Evolutionary conservation across 2,113 vertebrate species (phyloP).

Genomic region (Sakesphorus luctuosus): DNA sequence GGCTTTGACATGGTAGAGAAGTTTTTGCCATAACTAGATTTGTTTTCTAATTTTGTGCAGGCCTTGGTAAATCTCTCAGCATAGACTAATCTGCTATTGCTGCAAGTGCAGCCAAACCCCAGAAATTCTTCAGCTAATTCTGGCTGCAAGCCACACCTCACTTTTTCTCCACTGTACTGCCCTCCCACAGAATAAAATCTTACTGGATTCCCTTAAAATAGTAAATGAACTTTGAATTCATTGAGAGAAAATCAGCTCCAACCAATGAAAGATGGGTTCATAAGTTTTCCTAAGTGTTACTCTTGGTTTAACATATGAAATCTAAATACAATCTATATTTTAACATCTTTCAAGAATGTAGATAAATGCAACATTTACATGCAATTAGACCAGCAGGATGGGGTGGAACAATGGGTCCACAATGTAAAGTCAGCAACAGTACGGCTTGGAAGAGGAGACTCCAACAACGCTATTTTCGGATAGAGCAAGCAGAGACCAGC

Average conservation of each 20-base stretch:
- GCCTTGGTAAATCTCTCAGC: background rate
- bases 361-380: background rate
- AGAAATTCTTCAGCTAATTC: conserved; percentile 39
- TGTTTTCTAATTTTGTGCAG: conserved; percentile 44
- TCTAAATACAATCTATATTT: background rate
- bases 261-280: background rate
- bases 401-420: too few relatives aligned
- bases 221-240: conserved; percentile 10
- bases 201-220: conserved; percentile 14
- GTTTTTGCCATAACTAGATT: background rate
- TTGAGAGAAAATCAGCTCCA: background rate
- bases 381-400: background rate
- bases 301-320: background rate
- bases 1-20: background rate
- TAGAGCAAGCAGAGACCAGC: background rate
- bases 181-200: conserved; percentile 2
- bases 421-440: background rate
- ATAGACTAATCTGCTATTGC: background rate
- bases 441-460: background rate
- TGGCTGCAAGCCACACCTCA: conserved; percentile 2
- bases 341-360: background rate
- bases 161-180: background rate
- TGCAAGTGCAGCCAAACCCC: conserved; percentile 13
- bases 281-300: background rate
- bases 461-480: background rate